Percentiles rank a stretch among this genome's conserved stretches.
Evolutionary conservation across 2,797 vertebrate species (phyloP).

Genomic region (Sebastiscus tertius): DNA sequence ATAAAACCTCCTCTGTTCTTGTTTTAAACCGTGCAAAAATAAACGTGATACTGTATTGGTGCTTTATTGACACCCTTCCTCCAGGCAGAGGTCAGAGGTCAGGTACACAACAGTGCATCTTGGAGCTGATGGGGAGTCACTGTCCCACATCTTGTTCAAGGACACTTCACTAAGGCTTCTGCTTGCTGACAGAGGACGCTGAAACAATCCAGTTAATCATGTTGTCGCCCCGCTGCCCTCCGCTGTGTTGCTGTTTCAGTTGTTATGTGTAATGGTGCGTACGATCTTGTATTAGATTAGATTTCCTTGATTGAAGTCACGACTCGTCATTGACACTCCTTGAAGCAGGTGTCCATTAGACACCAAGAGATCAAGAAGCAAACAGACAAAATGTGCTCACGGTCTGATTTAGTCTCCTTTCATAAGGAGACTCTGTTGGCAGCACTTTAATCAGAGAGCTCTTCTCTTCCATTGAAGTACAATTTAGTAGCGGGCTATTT

Average conservation of each 20-base stretch:
- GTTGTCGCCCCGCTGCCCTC: not conserved
- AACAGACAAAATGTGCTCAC: not conserved
- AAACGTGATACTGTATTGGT: not conserved
- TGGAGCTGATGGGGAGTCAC: not conserved
- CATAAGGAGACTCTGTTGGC: not conserved
- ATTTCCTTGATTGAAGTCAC: slow-evolving; percentile 30
- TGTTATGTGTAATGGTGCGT: not conserved
- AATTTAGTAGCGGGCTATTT: not conserved
- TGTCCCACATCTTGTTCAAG: slow-evolving; percentile 19
- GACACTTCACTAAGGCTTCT: not conserved
- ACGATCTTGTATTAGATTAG: not conserved
- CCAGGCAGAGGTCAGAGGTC: slow-evolving; percentile 7
- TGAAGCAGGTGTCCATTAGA: slow-evolving; percentile 4
- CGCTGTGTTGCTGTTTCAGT: not conserved
- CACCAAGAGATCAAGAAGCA: not conserved
- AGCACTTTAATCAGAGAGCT: slow-evolving; percentile 1
- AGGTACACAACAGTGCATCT: not conserved
- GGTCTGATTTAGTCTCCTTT: not conserved
- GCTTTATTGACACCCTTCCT: not conserved
- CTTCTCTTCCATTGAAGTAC: not conserved
- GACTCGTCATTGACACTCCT: not conserved
- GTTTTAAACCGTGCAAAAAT: not conserved
- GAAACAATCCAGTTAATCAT: slow-evolving; percentile 9
- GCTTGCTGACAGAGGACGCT: not conserved
- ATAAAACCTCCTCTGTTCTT: not conserved